These are phyloP conservation scores for Acanthornis magna DNA, from an alignment of 2,797 vertebrate genomes.

Conservation along the genomic window DNA sequence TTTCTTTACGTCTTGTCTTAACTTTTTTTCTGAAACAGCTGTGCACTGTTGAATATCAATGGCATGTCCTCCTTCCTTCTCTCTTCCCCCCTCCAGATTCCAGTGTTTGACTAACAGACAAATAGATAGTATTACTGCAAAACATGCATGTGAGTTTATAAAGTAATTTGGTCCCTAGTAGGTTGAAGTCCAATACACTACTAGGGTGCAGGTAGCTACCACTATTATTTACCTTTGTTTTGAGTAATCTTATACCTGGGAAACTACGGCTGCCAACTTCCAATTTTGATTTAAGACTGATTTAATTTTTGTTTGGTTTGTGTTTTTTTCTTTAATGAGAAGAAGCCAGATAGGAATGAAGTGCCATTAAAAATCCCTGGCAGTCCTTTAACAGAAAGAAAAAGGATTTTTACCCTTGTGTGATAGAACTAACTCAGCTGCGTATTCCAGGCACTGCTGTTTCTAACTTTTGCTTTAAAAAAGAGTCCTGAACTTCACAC, in stretches of 20 bases:
- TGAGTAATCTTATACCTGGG: background rate
- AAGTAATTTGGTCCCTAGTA: background rate
- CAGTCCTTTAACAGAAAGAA: background rate
- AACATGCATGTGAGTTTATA: background rate
- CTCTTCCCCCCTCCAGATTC: background rate
- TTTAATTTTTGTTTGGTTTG: background rate
- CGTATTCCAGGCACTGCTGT: background rate
- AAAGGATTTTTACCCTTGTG: background rate
- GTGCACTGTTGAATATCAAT: background rate
- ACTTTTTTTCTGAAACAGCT: background rate
- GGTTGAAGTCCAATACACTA: background rate
- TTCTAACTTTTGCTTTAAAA: slow-evolving; percentile 20
- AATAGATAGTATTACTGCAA: background rate
- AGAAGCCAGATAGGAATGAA: slow-evolving; percentile 5
- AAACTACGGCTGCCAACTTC: background rate
- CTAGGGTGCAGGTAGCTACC: background rate
- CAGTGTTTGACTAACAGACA: background rate
- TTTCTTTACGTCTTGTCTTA: background rate
- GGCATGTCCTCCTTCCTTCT: background rate
- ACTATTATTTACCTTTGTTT: background rate
- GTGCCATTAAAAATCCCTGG: background rate
- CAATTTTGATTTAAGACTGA: background rate
- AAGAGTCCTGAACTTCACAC: background rate
- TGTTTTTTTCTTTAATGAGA: background rate
- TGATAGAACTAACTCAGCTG: background rate